Conservation (phyloP, 2,113 vertebrate species). For the Rallus limicola region DNA sequence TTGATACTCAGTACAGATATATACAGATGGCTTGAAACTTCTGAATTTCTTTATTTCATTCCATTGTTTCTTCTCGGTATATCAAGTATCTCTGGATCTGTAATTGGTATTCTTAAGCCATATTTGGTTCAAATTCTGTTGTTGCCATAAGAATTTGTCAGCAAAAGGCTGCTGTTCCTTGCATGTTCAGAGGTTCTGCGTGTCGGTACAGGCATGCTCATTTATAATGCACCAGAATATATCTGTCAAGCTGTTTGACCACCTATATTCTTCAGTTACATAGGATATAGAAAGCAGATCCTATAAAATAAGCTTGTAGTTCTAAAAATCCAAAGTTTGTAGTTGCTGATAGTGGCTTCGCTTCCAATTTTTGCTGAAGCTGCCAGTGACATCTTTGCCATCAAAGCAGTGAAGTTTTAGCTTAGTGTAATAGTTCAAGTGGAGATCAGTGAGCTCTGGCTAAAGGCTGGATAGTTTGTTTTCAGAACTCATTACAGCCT, state of each 20-base stretch:
- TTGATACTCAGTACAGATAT: constrained; percentile 37
- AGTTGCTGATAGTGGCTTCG: not conserved
- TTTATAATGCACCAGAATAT: not conserved
- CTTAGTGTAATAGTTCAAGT: not conserved
- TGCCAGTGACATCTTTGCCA: not conserved
- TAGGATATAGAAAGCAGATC: not conserved
- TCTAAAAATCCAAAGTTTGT: not conserved
- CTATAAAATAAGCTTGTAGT: not conserved
- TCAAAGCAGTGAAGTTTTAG: not conserved
- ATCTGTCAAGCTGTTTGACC: constrained; percentile 1
- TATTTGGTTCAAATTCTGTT: not conserved
- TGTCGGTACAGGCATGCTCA: not conserved
- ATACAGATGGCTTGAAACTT: constrained; percentile 64
- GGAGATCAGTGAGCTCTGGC: not conserved
- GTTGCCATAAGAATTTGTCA: not conserved
- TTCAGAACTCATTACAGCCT: constrained; percentile 1
- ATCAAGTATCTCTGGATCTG: constrained; percentile 1
- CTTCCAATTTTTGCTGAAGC: not conserved
- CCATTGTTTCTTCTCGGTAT: constrained; percentile 27
- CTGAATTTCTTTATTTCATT: constrained; percentile 3
- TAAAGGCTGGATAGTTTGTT: not conserved
- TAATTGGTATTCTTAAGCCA: not conserved
- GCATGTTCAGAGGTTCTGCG: not conserved
- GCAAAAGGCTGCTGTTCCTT: not conserved
- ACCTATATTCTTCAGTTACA: not conserved